Evolutionary conservation across 1,140 invertebrate genomes (phyloP), one percentile per base, ranked within the genome.

Genomic region (Drosophila saltans): DNA sequence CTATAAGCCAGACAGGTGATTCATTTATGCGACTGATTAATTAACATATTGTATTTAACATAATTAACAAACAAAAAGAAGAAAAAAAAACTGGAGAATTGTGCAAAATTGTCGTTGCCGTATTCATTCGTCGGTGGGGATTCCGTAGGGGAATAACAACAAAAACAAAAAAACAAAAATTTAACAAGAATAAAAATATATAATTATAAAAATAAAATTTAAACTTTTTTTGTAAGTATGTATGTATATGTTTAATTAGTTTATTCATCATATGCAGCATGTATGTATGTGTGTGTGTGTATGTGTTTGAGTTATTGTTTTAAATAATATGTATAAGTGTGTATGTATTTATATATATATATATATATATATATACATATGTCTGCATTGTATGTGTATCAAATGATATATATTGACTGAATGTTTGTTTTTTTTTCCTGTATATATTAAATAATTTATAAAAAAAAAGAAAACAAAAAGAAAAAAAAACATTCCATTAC

Each of bases 1-100:
- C 57, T 59, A 56, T 57, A 43, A 78, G 60, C 72, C 60, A 84
- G 81, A 65, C 81, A 90, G 79, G 86, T 90, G 86, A 90, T 90
- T 90, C 70, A 90, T 90, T 90, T 83, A 90, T 86, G 86, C 82
- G 86, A 90, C 86, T 90, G 86, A 90, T 90, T 90, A 52, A 90
- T 81, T 90, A 86, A 90, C 76, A 82, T 90, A 90, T 83, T 72
- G 72, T 81, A 77, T 67, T 59, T 59, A 74, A 80, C 79, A 75
- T 79, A 76, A 78, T 69, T 79, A 80, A 59, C 66, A 60, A 77
- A 16, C 16, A 16, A 16, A 16, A 16, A 16, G 16, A 16, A 16
- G 16, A 16, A 16, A 16, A 16, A 41, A 67, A 62, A 52, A 48
- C 43, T 24, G 21, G 58, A 55, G 30, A 63, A 48, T 41, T 33